Conservation (phyloP, 2,797 vertebrate species). For the Choloepus didactylus region DNA sequence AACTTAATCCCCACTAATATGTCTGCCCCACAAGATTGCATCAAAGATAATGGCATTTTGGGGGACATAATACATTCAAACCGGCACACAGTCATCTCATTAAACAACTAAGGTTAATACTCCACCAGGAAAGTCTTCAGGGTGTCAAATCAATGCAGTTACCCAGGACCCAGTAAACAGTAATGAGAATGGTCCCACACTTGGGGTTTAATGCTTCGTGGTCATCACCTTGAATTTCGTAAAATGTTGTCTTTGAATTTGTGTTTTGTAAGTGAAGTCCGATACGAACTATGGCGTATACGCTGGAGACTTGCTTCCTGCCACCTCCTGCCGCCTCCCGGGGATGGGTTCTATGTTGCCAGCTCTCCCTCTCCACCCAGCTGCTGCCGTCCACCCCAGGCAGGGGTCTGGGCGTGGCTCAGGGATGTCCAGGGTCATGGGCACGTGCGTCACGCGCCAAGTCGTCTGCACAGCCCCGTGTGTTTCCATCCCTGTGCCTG, state of each 20-base stretch:
- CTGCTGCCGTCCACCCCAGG: too few species aligned
- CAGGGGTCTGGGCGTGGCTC: too few species aligned
- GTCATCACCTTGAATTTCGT: background rate
- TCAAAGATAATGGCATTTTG: too few species aligned
- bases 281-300: too few species aligned
- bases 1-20: too few species aligned
- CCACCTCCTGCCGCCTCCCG: background rate
- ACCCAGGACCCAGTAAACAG: background rate
- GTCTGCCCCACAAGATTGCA: too few species aligned
- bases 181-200: background rate
- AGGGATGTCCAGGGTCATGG: too few species aligned
- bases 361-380: fast-evolving
- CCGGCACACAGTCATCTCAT: background rate
- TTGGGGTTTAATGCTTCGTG: background rate
- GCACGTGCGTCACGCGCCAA: fast-evolving
- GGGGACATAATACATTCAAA: too few species aligned
- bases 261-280: background rate
- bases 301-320: background rate
- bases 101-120: background rate
- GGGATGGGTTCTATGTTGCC: background rate
- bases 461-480: background rate
- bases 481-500: too few species aligned
- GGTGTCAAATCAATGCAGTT: background rate
- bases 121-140: background rate
- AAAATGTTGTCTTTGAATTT: background rate